These are phyloP conservation scores for Bradypodion ventrale DNA, from an alignment of 2,797 vertebrate genomes.

Conservation along the genomic window DNA sequence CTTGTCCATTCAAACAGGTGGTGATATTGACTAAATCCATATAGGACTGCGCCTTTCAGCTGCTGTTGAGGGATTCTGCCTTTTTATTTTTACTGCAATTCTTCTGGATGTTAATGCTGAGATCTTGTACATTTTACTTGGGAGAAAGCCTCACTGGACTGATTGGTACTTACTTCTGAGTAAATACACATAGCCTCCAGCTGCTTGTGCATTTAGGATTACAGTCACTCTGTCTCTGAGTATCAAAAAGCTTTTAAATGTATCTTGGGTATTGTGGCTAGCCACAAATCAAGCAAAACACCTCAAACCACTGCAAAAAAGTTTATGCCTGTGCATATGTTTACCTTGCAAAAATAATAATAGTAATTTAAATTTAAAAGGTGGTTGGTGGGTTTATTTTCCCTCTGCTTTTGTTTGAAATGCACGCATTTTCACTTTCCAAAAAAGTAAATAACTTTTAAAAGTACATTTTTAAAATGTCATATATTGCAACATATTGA, in stretches of 20 bases:
- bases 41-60: background rate
- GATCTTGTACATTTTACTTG: background rate
- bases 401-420: constrained; percentile 63
- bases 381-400: background rate
- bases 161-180: background rate
- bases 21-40: background rate
- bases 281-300: background rate
- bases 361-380: background rate
- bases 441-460: constrained; percentile 54
- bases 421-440: constrained; percentile 87
- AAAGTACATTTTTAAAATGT: constrained; percentile 85
- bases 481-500: constrained; percentile 92
- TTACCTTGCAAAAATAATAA: constrained; percentile 27
- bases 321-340: constrained; percentile 15
- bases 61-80: background rate
- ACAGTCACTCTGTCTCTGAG: background rate
- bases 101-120: background rate
- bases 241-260: background rate
- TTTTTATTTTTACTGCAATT: background rate
- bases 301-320: background rate
- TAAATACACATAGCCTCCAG: background rate
- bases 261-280: background rate
- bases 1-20: background rate
- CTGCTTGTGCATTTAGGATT: background rate
- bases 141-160: background rate